Evolutionary conservation across 2,113 vertebrate species (phyloP), one percentile per base, ranked within the genome.

Genomic region (Epinephelus fuscoguttatus): DNA sequence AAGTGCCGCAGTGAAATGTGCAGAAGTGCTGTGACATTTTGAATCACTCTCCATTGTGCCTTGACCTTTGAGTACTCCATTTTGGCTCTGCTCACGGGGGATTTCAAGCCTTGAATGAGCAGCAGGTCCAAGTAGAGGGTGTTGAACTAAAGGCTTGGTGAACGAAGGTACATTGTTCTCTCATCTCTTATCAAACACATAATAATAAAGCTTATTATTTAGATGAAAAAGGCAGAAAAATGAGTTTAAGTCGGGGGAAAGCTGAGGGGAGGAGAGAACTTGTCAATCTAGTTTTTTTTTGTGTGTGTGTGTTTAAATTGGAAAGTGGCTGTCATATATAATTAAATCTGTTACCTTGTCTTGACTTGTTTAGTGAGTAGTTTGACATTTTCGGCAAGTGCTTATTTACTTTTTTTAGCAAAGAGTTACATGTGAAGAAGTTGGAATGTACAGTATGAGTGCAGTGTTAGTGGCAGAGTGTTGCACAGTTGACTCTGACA

Each of bases 41-140:
- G 1, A 64, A 33, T 45, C 19, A 0, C 18, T 72, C 70, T 83
- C 60, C 0, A 4, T 70, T 42, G 73, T 33, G 30, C 21, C 49
- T 61, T 63, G 86, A 89, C 85, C 84, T 88, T 91, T 82, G 17
- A 9, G 37, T 59, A 62, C 61, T 47, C 30, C 2, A 27, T 62
- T 60, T 1, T 1, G 27, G 27, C 14, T 70, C 45, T 2, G 55
- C 60, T 63, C 60, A 42, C 30, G 60, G 73, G 66, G 70, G 55
- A 72, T 64, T 56, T 70, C 49, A 37, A 12, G 84, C 27, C 56
- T 27, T 37, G 72, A 61, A 70, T 50, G 67, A 90, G 75, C 70
- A 40, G 21, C 63, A 55, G 76, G 25, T 30, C 27, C 37, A 64
- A 77, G 53, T 15, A 63, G 47, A 52, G 4, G 64, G 13, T 2